These are phyloP conservation scores for Uropsilus gracilis DNA, from an alignment of 2,113 vertebrate genomes.

Conservation along the genomic window DNA sequence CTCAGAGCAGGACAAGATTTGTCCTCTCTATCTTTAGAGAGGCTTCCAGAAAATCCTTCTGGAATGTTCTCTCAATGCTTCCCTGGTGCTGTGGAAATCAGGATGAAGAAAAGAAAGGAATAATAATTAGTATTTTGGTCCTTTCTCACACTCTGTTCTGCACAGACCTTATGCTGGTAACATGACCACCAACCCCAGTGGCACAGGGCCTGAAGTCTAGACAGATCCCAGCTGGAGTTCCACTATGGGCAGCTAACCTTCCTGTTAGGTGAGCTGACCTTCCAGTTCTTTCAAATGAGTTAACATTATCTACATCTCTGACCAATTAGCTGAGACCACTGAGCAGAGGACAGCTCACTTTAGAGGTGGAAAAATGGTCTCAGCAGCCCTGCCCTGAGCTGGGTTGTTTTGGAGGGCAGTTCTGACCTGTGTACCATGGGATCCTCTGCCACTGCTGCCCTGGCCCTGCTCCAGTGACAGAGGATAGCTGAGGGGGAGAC, in stretches of 20 bases:
- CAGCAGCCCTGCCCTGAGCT: neutral
- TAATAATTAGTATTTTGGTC: no score
- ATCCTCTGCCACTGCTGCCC: neutral
- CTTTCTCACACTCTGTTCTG: neutral
- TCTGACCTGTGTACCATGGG: rapidly evolving
- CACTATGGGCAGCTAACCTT: neutral
- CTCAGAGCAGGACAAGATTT: neutral
- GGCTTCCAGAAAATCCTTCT: slow-evolving; percentile 12
- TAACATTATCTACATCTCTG: neutral
- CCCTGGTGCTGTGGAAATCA: neutral
- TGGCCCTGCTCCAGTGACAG: neutral
- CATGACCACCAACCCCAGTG: rapidly evolving
- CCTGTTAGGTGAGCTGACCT: neutral
- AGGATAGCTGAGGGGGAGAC: neutral
- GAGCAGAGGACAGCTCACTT: neutral
- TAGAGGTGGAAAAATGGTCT: neutral
- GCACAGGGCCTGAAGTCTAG: neutral
- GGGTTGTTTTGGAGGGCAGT: neutral
- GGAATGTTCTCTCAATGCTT: neutral
- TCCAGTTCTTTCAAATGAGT: neutral
- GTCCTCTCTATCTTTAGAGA: neutral
- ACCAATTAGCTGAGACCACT: neutral
- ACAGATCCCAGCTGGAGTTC: neutral
- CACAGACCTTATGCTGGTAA: neutral
- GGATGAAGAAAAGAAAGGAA: neutral